Evolutionary conservation across 2,888 invertebrate species (phyloP).

Genomic region (Galerucella calmariensis): DNA sequence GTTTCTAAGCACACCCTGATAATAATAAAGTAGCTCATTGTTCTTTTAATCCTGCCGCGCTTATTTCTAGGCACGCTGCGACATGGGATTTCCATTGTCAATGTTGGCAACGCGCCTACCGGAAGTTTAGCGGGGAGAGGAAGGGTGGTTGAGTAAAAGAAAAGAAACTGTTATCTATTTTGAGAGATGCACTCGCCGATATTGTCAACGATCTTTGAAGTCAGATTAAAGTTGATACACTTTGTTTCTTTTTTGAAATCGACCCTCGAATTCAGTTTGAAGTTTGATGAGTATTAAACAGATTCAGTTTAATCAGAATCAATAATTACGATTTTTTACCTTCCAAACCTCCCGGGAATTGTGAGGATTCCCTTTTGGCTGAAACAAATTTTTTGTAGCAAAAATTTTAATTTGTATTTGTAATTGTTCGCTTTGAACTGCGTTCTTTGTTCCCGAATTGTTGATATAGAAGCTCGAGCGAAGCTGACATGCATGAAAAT

Average conservation of each 20-base stretch:
- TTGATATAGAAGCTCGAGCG: neutral
- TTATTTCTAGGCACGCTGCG: slow-evolving; percentile 54
- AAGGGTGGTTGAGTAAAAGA: slow-evolving; percentile 35
- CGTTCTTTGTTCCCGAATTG: no score
- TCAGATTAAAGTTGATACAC: slow-evolving; percentile 54
- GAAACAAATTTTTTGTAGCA: no score
- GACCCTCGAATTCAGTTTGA: neutral
- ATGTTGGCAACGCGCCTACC: slow-evolving; percentile 63
- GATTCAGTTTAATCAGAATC: no score
- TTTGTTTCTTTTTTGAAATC: neutral
- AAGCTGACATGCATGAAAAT: slow-evolving; percentile 3
- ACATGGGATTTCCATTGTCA: slow-evolving; percentile 64
- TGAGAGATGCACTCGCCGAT: slow-evolving; percentile 53
- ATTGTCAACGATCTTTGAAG: slow-evolving; percentile 62
- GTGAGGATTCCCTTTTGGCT: no score
- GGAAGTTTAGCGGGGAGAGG: slow-evolving; percentile 56
- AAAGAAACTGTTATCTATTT: slow-evolving; percentile 54
- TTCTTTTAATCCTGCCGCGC: slow-evolving; percentile 50
- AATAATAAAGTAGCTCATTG: slow-evolving; percentile 49
- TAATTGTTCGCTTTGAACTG: no score
- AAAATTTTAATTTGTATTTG: no score
- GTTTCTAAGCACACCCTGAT: neutral
- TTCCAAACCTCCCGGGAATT: no score
- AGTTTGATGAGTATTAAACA: no score
- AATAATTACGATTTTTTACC: no score